A percentile compares a stretch with the other conserved stretches of the same genome.
Evolutionary conservation across 2,113 vertebrate species (phyloP).

Genomic region (Prionailurus bengalensis): DNA sequence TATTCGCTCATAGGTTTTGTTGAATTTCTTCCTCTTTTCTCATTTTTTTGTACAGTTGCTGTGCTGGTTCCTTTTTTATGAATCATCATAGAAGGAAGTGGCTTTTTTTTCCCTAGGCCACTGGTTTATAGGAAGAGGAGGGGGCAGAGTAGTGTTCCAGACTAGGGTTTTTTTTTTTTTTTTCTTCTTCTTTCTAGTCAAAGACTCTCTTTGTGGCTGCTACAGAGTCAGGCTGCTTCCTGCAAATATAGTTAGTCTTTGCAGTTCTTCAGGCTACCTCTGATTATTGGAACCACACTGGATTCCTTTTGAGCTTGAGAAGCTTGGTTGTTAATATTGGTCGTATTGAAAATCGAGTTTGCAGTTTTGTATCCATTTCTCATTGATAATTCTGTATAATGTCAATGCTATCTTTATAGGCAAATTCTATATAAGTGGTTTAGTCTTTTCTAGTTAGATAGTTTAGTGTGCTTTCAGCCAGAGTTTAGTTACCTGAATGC

Average conservation of each 20-base stretch:
- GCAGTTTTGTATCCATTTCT: neutral
- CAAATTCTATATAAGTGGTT: neutral
- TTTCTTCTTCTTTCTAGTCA: neutral
- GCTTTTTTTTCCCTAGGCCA: neutral
- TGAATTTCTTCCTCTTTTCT: neutral
- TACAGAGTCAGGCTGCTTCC: neutral
- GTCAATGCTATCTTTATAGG: neutral
- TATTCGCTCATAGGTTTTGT: neutral
- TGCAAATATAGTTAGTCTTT: neutral
- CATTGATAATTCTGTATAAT: neutral
- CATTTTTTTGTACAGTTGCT: neutral
- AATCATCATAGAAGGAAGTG: neutral
- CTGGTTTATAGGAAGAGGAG: neutral
- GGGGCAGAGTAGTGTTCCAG: neutral
- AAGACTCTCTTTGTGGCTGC: neutral
- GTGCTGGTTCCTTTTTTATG: conserved; percentile 11
- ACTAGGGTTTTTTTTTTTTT: neutral
- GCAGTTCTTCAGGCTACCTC: neutral
- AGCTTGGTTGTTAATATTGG: neutral
- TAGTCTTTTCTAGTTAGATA: neutral
- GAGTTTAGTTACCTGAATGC: neutral
- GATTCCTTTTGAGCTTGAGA: neutral
- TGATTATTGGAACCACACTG: neutral
- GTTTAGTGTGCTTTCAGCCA: neutral
- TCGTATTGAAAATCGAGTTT: neutral